These are phyloP conservation scores for Crocuta crocuta DNA, from an alignment of 2,113 vertebrate genomes.

Conservation along the genomic window DNA sequence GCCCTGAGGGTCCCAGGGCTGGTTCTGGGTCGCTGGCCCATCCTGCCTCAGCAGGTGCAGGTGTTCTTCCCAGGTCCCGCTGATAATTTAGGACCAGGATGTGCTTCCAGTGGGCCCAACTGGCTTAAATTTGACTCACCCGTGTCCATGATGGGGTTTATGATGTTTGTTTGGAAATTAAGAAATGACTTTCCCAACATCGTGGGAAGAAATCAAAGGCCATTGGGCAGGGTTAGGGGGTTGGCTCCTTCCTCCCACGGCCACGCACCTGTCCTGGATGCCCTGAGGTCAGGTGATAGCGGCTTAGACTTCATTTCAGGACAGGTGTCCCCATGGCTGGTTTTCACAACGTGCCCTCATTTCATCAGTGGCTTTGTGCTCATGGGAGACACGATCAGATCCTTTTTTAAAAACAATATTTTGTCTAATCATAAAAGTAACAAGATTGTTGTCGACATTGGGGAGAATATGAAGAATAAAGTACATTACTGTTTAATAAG, in stretches of 20 bases:
- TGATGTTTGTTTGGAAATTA: background rate
- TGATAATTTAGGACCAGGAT: background rate
- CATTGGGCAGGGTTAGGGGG: too few species aligned
- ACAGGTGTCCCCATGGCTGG: background rate
- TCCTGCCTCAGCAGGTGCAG: too few species aligned
- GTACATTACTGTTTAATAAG: background rate
- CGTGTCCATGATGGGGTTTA: background rate
- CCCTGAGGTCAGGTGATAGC: background rate
- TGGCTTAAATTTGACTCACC: background rate
- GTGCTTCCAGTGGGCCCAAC: background rate
- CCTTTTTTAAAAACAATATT: background rate
- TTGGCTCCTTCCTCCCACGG: background rate
- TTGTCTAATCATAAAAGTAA: background rate
- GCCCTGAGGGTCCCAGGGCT: background rate
- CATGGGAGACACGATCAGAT: background rate
- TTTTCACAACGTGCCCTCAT: background rate
- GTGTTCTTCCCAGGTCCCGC: background rate
- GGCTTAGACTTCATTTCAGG: background rate
- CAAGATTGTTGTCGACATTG: background rate
- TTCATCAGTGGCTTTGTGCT: background rate
- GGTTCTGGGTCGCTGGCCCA: rapidly evolving
- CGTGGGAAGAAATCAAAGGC: background rate
- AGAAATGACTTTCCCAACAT: background rate
- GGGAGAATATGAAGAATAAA: background rate
- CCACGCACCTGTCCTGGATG: background rate